phyloP scores from a whole-genome alignment of 1,140 invertebrate species.

The Lepidurus arcticus region DNA sequence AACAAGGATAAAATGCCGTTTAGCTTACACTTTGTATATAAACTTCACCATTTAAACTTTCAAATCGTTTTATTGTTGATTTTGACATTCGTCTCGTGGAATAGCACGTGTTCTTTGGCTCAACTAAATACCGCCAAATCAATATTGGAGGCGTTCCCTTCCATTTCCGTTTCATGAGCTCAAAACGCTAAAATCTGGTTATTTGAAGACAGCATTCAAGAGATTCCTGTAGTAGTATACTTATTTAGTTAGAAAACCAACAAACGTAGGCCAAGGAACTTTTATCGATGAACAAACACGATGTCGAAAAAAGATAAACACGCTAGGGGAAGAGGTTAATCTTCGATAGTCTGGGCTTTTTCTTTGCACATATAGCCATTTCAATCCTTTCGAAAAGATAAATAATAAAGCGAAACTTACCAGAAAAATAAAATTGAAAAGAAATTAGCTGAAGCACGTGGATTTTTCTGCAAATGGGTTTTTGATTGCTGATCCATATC shows the following conservation, averaged over 20 bases:
- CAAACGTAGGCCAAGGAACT: slow-evolving; percentile 30
- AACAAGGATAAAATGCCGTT: slow-evolving; percentile 30
- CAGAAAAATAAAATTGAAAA: slow-evolving; percentile 23
- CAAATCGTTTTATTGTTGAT: neutral
- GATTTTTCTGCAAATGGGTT: slow-evolving; percentile 12
- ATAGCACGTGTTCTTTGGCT: neutral
- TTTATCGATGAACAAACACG: neutral
- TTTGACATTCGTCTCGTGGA: neutral
- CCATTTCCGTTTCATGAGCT: neutral
- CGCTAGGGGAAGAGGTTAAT: neutral
- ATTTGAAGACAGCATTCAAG: slow-evolving; percentile 36
- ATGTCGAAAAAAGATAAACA: slow-evolving; percentile 11
- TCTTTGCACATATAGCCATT: neutral
- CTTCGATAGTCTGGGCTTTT: neutral
- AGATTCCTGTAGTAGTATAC: slow-evolving; percentile 38
- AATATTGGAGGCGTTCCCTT: neutral
- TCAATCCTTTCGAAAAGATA: neutral
- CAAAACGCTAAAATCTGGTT: neutral
- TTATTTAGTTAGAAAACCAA: neutral
- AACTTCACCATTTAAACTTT: neutral
- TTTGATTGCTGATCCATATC: slow-evolving; percentile 7
- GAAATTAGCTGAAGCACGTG: neutral
- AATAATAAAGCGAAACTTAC: slow-evolving; percentile 14
- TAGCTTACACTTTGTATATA: slow-evolving; percentile 32
- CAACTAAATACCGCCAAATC: neutral